Evolutionary conservation across 1,140 invertebrate species (phyloP).

Genomic region (Drosophila bipectinata): DNA sequence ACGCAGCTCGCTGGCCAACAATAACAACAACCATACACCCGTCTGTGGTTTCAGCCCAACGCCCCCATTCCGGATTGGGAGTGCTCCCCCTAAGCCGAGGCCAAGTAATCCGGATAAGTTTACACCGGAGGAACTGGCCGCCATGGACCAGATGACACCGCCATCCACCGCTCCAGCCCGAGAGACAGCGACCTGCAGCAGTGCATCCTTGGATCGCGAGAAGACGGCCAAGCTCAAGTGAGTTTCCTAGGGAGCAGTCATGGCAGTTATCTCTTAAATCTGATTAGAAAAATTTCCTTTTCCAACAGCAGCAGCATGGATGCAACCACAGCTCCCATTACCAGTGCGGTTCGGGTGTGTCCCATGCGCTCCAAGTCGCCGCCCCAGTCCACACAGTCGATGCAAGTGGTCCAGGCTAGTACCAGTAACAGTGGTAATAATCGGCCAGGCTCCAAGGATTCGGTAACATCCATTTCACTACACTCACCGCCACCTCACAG

Average conservation of each 20-base stretch:
- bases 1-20: slow-evolving; percentile 60
- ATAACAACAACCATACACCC: slow-evolving; percentile 42
- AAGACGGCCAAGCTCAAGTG: slow-evolving; percentile 62
- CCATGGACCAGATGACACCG: slow-evolving; percentile 77
- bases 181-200: slow-evolving; percentile 66
- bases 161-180: slow-evolving; percentile 75
- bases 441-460: slow-evolving; percentile 62
- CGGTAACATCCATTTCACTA: slow-evolving; percentile 68
- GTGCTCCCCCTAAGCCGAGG: slow-evolving; percentile 74
- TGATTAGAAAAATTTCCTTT: slow-evolving; percentile 80
- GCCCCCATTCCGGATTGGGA: slow-evolving; percentile 78
- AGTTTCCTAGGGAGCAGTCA: slow-evolving; percentile 4
- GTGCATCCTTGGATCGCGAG: slow-evolving; percentile 60
- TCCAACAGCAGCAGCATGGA: slow-evolving; percentile 67
- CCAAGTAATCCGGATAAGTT: slow-evolving; percentile 74
- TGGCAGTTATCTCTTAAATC: slow-evolving; percentile 13
- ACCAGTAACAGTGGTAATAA: slow-evolving; percentile 30
- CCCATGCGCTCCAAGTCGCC: slow-evolving; percentile 40
- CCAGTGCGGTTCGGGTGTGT: slow-evolving; percentile 30
- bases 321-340: slow-evolving; percentile 10
- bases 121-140: slow-evolving; percentile 77
- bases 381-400: not conserved
- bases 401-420: slow-evolving; percentile 33
- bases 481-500: slow-evolving; percentile 75
- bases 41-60: slow-evolving; percentile 68